Percentiles rank a stretch among this genome's conserved stretches.
phyloP scores from a whole-genome alignment of 2,113 vertebrate genomes.

The Oreochromis spilurus region DNA sequence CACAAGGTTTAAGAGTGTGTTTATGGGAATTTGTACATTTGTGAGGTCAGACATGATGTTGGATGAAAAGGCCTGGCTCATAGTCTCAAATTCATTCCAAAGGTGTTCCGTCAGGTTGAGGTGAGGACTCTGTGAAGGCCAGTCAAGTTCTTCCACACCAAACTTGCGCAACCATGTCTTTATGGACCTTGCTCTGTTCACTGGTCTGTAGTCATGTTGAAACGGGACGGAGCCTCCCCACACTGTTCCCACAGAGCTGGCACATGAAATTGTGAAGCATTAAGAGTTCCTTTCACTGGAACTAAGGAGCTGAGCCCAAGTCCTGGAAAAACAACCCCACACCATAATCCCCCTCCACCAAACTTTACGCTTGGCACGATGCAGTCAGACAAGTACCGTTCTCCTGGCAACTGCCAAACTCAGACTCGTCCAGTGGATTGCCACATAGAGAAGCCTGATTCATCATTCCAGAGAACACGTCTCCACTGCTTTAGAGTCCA shows the following conservation, averaged over 20 bases:
- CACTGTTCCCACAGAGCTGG: too few relatives aligned
- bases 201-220: too few relatives aligned
- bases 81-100: not conserved
- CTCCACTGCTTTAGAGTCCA: not conserved
- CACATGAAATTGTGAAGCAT: too few relatives aligned
- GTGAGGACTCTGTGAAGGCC: not conserved
- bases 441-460: not conserved
- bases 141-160: not conserved
- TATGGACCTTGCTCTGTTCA: not conserved
- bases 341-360: not conserved
- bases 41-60: not conserved
- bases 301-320: too few relatives aligned
- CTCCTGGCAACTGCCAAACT: not conserved
- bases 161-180: not conserved
- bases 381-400: not conserved
- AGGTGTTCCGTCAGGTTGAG: not conserved
- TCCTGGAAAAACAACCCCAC: too few relatives aligned
- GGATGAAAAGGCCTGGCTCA: not conserved
- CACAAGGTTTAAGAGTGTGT: not conserved
- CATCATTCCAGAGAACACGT: not conserved
- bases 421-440: not conserved
- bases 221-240: too few relatives aligned
- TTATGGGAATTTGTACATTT: not conserved
- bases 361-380: not conserved
- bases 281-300: too few relatives aligned